These are phyloP conservation scores for Orgyia antiqua DNA, from an alignment of 2,888 invertebrate genomes.

Conservation along the genomic window DNA sequence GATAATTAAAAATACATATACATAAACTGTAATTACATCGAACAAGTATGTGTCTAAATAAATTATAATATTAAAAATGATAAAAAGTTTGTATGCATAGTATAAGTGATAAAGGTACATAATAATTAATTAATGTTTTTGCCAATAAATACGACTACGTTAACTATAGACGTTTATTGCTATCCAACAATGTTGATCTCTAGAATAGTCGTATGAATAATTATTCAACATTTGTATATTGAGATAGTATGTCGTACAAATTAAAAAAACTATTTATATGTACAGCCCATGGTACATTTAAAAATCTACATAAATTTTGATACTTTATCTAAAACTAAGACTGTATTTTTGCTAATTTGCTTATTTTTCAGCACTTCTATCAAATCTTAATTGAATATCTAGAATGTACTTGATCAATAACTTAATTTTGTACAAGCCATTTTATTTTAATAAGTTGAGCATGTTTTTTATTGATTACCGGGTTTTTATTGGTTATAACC, in stretches of 20 bases:
- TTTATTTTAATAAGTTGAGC: too few species aligned
- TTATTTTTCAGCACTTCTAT: too few species aligned
- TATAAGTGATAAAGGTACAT: too few species aligned
- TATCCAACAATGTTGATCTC: conserved; percentile 46
- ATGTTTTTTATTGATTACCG: too few species aligned
- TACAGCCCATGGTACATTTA: not conserved
- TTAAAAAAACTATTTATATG: not conserved
- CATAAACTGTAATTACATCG: conserved; percentile 30
- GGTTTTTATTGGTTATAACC: too few species aligned
- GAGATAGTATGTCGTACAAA: conserved; percentile 21
- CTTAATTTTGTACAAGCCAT: too few species aligned
- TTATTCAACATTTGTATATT: conserved; percentile 10
- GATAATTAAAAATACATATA: conserved; percentile 39
- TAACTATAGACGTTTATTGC: conserved; percentile 32
- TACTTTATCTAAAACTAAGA: too few species aligned
- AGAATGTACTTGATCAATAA: too few species aligned
- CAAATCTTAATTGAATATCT: too few species aligned
- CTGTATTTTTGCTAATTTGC: too few species aligned
- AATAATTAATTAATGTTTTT: conserved; percentile 69
- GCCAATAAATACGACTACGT: conserved; percentile 63
- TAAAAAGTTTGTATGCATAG: conserved; percentile 26
- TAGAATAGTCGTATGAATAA: conserved; percentile 25
- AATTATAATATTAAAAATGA: conserved; percentile 27
- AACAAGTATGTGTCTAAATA: conserved; percentile 29
- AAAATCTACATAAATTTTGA: not conserved